Evolutionary conservation across 2,797 vertebrate genomes (phyloP), one percentile per base, ranked within the genome.

Genomic region (Argentina silus): DNA sequence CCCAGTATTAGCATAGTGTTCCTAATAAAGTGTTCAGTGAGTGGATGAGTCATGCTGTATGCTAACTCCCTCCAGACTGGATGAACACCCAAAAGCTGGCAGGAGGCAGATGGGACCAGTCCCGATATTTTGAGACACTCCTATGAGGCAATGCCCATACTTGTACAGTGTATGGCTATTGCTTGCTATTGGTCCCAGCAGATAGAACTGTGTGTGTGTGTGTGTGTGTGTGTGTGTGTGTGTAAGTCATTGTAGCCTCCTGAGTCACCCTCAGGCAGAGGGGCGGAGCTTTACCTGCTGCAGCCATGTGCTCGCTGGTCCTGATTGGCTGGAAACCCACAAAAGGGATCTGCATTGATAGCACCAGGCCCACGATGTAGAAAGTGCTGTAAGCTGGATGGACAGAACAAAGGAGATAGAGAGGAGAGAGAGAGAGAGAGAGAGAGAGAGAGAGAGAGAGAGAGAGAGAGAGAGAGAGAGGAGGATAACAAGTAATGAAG

Each of bases 271-370:
- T 48, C 11, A 48, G 50, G 66, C 44, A 55, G n/a, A 23, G 50
- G 48, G 48, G 21, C 69, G 67, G 0, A 14, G 7, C 21, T 19
- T 36, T 93, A 98, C 97, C 97, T 84, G 97, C 97, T 78, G 97
- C 97, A 72, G 97, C 96, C 96, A 98, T 99, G 92, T 99, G 98
- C 80, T 99, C 98, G 73, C 98, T 99, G 81, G 98, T 99, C 90
- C 98, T 96, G 91, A 99, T 99, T 85, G 98, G 98, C 86, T 99
- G 98, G 90, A 99, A 99, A 85, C 98, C 98, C 74, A 99, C 98
- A 73, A 99, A 99, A 15, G 98, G 98, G 86, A 99, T 94, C 90
- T 99, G 98, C 98, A 99, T 99, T 0, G 98, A 99, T 83, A 99
- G 90, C 85, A 99, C 93, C 80, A 98, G 95, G 27, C 97, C 97